phyloP scores from a whole-genome alignment of 2,888 invertebrate species.

The Megalurothrips usitatus region DNA sequence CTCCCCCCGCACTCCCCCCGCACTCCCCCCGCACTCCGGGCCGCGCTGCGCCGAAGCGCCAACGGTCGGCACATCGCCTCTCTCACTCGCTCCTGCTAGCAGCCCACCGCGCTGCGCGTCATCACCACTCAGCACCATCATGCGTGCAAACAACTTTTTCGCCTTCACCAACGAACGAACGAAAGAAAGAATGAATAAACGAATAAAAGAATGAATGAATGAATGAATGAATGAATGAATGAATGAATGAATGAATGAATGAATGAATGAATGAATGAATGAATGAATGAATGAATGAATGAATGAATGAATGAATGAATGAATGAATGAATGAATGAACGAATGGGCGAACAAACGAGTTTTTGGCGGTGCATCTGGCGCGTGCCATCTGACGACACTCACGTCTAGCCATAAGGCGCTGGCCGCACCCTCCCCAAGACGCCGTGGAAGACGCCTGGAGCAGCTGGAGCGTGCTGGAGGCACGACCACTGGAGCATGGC shows the following conservation, averaged over 20 bases:
- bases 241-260: too few species aligned
- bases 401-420: background rate
- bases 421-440: background rate
- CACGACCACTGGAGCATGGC: constrained; percentile 7
- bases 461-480: background rate
- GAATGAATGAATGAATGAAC: too few species aligned
- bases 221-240: too few species aligned
- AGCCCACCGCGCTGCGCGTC: too few species aligned
- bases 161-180: too few species aligned
- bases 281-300: too few species aligned
- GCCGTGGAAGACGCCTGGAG: background rate
- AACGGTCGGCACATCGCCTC: background rate
- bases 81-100: background rate
- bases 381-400: background rate
- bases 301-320: too few species aligned
- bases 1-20: background rate
- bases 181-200: too few species aligned
- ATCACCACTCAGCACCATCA: too few species aligned
- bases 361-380: constrained; percentile 12
- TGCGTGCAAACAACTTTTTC: too few species aligned
- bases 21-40: background rate
- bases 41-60: background rate
- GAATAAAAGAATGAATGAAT: too few species aligned
- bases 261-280: too few species aligned
- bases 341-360: background rate